Conservation (phyloP, 2,113 vertebrate species). For the Myiozetetes cayanensis region DNA sequence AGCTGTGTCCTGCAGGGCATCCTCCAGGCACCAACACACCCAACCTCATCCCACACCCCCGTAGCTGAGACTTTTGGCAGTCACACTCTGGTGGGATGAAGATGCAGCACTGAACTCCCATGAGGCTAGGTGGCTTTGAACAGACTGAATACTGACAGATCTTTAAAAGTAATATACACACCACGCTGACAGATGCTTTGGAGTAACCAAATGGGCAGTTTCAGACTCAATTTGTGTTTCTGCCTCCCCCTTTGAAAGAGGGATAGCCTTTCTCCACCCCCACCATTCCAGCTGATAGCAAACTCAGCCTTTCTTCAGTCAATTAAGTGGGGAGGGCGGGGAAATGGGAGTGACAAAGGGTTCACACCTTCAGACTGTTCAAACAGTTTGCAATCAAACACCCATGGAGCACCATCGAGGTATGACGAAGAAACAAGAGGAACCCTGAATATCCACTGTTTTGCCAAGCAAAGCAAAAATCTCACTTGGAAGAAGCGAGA, state of each 20-base stretch:
- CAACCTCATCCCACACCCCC: not conserved
- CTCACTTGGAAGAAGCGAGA: not conserved
- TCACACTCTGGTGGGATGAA: not conserved
- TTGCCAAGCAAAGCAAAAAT: not conserved
- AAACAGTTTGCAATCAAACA: not conserved
- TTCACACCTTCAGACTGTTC: not conserved
- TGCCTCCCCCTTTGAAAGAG: fast-evolving
- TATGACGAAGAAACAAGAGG: not conserved
- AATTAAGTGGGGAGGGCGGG: not conserved
- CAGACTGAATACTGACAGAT: not conserved
- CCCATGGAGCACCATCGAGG: not conserved
- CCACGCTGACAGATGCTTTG: not conserved
- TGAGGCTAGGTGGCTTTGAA: not conserved
- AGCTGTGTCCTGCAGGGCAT: not conserved
- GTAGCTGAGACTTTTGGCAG: not conserved
- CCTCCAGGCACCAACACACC: fast-evolving
- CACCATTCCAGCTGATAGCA: not conserved
- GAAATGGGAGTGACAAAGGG: not conserved
- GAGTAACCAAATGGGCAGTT: not conserved
- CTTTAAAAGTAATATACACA: not conserved
- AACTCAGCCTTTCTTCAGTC: not conserved
- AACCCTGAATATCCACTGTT: not conserved
- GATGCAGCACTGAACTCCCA: not conserved
- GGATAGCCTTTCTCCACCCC: not conserved
- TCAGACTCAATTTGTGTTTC: not conserved